Evolutionary conservation across 2,888 invertebrate species (phyloP).

Genomic region (Zelleria hepariella): DNA sequence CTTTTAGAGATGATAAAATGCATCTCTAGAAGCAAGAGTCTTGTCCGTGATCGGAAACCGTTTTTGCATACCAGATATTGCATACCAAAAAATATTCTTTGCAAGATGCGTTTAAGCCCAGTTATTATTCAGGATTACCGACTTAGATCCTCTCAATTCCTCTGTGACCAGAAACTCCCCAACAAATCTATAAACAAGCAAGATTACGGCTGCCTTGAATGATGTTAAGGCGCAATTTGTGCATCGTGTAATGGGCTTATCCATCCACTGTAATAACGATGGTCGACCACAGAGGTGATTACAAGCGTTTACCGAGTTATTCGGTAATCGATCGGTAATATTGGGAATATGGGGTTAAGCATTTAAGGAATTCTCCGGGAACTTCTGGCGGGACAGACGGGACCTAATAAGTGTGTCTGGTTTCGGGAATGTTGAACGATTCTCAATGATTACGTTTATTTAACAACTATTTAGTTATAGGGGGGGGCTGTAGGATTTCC

Average conservation of each 20-base stretch:
- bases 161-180: background rate
- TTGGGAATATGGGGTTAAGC: slow-evolving; percentile 30
- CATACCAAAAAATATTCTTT: no score
- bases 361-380: slow-evolving; percentile 34
- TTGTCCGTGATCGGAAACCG: no score
- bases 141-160: no score
- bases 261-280: slow-evolving; percentile 51
- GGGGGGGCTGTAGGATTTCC: background rate
- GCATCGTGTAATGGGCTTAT: slow-evolving; percentile 41
- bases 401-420: slow-evolving; percentile 22
- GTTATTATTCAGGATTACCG: no score
- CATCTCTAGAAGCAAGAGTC: no score
- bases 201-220: slow-evolving; percentile 3
- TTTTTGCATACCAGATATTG: no score
- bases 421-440: slow-evolving; percentile 7
- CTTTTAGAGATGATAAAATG: no score
- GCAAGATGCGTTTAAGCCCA: no score
- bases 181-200: slow-evolving; percentile 5
- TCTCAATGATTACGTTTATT: background rate
- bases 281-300: slow-evolving; percentile 51
- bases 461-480: background rate
- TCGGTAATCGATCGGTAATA: slow-evolving; percentile 56
- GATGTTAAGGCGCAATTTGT: slow-evolving; percentile 21
- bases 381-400: slow-evolving; percentile 24
- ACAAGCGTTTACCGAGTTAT: slow-evolving; percentile 65